Evolutionary conservation across 2,113 vertebrate species (phyloP).

Genomic region (Elanoides forficatus): DNA sequence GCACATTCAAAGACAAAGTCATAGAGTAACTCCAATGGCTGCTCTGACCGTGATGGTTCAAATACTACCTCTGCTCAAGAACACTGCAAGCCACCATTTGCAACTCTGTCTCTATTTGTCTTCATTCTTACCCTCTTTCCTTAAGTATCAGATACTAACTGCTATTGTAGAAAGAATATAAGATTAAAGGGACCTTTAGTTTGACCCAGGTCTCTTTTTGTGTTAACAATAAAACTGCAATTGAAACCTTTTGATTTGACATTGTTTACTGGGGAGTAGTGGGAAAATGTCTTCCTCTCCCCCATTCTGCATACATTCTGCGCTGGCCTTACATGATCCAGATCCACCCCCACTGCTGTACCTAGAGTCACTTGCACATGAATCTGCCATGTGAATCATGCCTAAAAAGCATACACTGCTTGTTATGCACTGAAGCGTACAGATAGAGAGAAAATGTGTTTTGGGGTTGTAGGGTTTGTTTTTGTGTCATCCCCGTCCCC

Average conservation of each 20-base stretch:
- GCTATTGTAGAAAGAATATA: neutral
- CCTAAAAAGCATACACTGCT: conserved; percentile 30
- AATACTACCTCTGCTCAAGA: neutral
- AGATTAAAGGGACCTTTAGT: neutral
- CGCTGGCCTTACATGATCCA: neutral
- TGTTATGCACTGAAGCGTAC: conserved; percentile 18
- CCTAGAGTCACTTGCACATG: conserved; percentile 36
- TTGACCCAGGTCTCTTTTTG: neutral
- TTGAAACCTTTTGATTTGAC: neutral
- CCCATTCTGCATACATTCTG: neutral
- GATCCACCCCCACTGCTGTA: neutral
- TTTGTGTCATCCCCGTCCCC: no score
- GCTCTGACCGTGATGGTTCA: neutral
- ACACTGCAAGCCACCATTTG: neutral
- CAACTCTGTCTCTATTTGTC: neutral
- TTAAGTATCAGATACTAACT: neutral
- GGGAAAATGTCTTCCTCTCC: neutral
- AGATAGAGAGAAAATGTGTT: conserved; percentile 13
- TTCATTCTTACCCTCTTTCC: neutral
- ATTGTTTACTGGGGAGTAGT: neutral
- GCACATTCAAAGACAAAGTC: neutral
- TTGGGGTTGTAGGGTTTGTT: neutral
- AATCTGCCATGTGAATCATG: conserved; percentile 45
- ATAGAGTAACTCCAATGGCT: neutral
- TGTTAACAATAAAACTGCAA: neutral